Evolutionary conservation across 2,888 invertebrate species (phyloP), one percentile per base, ranked within the genome.

Genomic region (Hemistola chrysoprasaria): DNA sequence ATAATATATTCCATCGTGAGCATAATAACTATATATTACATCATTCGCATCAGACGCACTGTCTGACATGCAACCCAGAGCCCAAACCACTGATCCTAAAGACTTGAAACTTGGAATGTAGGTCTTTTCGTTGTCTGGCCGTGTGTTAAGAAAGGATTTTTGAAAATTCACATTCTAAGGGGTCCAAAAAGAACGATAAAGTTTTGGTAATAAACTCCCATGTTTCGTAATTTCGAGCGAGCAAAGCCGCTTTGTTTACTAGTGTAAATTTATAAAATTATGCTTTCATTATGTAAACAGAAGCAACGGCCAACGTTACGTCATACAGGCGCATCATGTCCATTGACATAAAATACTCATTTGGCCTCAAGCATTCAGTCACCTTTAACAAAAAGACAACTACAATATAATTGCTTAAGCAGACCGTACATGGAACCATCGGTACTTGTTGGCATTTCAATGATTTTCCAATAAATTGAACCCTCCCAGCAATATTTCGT

Each of bases 391-490:
- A 73, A 76, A 71, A 65, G 54, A 65, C 57, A 58, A 55, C 52
- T 49, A 47, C 43, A 50, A 71, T 48, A 65, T 77, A 79, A 79
- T 78, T 78, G 64, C 69, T 60, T 54, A 56, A 59, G 53, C 53
- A 43, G 36, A 25, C 48, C 78, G 43, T 77, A 73, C 57, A 75
- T 48, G 63, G 66, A 10, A 41, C 46, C 40, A 46, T 33, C 53
- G 56, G 57, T 31, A 42, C 65, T 53, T 76, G 76, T 76, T 65
- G 77, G 77, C 51, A 77, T 80, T 64, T 60, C 60, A 65, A 69
- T 78, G 73, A 80, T 75, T 69, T 69, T 65, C 62, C 56, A 65
- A 78, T 82, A 75, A 78, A 80, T 76, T 70, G 59, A 50, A 32
- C 50, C 55, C 57, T 59, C 45, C 56, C 55, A 45, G 51, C 62